phyloP scores from a whole-genome alignment of 2,113 vertebrate species.

The Myotis lucifugus region DNA sequence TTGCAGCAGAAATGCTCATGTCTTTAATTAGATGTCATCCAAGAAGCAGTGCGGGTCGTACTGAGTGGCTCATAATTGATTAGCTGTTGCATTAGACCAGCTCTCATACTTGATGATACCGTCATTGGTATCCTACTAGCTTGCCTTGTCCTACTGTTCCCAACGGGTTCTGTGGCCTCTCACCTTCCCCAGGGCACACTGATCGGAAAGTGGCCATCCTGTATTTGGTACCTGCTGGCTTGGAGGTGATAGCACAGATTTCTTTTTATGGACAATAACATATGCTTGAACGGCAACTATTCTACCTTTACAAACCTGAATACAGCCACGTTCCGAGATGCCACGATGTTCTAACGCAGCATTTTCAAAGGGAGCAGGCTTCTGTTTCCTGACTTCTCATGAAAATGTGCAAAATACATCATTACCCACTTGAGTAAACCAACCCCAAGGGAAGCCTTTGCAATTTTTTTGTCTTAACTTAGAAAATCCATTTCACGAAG shows the following conservation, averaged over 20 bases:
- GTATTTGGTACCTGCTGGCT: not conserved
- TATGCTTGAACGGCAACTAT: not conserved
- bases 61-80: not conserved
- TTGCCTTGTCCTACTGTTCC: not conserved
- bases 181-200: not conserved
- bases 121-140: too few relatives aligned
- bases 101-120: not conserved
- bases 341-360: not conserved
- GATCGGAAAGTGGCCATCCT: not conserved
- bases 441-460: not conserved
- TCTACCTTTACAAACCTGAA: not conserved
- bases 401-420: not conserved
- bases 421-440: not conserved
- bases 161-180: not conserved
- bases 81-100: not conserved
- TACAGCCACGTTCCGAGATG: not conserved
- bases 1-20: not conserved
- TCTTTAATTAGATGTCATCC: not conserved
- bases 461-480: conserved; percentile 16
- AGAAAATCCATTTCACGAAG: conserved; percentile 24
- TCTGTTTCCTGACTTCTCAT: not conserved
- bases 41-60: not conserved
- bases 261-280: not conserved
- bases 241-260: not conserved
- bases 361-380: not conserved